These are phyloP conservation scores for Euschistus heros DNA, from an alignment of 1,140 invertebrate species.

Conservation along the genomic window DNA sequence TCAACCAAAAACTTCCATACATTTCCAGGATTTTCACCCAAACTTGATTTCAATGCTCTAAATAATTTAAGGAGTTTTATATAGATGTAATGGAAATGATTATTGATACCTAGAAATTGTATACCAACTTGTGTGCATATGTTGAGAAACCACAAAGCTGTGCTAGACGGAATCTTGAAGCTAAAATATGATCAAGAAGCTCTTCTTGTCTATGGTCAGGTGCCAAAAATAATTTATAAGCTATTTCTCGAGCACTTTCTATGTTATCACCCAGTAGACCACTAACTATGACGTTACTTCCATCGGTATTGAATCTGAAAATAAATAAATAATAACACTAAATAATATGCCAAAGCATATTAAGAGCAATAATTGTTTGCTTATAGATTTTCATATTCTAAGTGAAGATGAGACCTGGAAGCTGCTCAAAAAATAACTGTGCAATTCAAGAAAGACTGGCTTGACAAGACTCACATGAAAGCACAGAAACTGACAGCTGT, in stretches of 20 bases:
- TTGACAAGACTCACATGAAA: too few species aligned
- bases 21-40: constrained; percentile 66
- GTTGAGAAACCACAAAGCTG: constrained; percentile 75
- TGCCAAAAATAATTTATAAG: constrained; percentile 76
- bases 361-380: background rate
- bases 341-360: too few species aligned
- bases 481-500: too few species aligned
- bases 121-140: constrained; percentile 63
- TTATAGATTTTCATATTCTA: too few species aligned
- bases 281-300: constrained; percentile 59
- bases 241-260: constrained; percentile 70
- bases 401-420: too few species aligned
- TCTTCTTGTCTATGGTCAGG: constrained; percentile 67
- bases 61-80: constrained; percentile 19
- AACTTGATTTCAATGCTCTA: constrained; percentile 76
- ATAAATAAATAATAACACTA: constrained; percentile 14
- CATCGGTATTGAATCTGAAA: constrained; percentile 59
- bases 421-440: too few species aligned
- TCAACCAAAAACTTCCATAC: constrained; percentile 70
- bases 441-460: too few species aligned
- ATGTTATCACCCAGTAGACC: constrained; percentile 72
- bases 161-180: constrained; percentile 64
- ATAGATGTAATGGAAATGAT: background rate
- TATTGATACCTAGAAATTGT: background rate
- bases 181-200: constrained; percentile 59